phyloP scores from a whole-genome alignment of 1,140 invertebrate species.

The Drosophila sproati region DNA sequence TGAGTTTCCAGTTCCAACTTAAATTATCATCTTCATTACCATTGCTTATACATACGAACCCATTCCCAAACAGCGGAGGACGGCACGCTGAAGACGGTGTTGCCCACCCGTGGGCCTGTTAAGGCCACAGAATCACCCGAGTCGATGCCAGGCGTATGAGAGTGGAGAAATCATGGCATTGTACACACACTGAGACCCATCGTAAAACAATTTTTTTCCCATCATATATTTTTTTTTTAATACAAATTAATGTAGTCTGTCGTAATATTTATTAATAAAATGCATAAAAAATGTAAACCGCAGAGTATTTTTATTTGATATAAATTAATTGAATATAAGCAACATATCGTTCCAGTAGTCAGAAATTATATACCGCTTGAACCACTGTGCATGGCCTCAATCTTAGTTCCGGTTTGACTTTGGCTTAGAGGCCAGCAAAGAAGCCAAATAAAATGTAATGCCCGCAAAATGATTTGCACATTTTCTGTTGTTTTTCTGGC shows the following conservation, averaged over 20 bases:
- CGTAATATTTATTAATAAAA: slow-evolving; percentile 9
- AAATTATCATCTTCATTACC: slow-evolving; percentile 5
- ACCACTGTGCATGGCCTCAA: slow-evolving; percentile 34
- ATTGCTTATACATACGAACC: slow-evolving; percentile 6
- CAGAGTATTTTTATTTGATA: no score
- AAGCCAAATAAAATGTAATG: slow-evolving; percentile 60
- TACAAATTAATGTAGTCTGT: not conserved
- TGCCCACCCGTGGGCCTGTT: slow-evolving; percentile 26
- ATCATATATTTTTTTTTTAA: slow-evolving; percentile 13
- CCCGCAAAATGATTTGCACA: slow-evolving; percentile 69
- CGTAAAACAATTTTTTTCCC: slow-evolving; percentile 9
- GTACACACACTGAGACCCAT: slow-evolving; percentile 40
- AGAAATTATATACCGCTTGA: not conserved
- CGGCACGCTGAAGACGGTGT: slow-evolving; percentile 22
- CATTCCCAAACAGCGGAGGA: slow-evolving; percentile 37
- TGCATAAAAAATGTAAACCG: not conserved
- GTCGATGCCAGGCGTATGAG: slow-evolving; percentile 34
- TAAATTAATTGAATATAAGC: no score
- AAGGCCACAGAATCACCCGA: slow-evolving; percentile 36
- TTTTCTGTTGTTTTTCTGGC: slow-evolving; percentile 36
- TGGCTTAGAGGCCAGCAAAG: slow-evolving; percentile 14
- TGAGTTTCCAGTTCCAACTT: slow-evolving; percentile 34
- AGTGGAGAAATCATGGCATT: not conserved
- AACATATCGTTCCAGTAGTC: no score
- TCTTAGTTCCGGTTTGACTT: slow-evolving; percentile 10